phyloP scores from a whole-genome alignment of 2,888 invertebrate species.

The Ophraella communa region DNA sequence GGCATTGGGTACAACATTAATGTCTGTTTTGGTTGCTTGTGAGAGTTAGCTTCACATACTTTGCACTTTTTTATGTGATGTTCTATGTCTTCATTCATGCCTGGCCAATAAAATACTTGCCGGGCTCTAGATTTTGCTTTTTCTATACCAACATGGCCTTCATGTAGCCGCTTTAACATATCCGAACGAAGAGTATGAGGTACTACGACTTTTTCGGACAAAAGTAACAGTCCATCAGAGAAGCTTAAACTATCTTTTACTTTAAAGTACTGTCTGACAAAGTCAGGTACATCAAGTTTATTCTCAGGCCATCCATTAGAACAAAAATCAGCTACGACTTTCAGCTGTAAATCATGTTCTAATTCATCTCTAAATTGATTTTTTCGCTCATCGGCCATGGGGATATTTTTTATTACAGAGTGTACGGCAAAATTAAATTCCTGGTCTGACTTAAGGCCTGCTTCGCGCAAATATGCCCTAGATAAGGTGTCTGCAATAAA shows the following conservation, averaged over 20 bases:
- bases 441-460: slow-evolving; percentile 8
- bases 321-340: not conserved
- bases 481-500: slow-evolving; percentile 41
- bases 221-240: not conserved
- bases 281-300: not conserved
- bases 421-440: slow-evolving; percentile 34
- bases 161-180: not conserved
- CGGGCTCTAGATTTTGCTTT: no score
- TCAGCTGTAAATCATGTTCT: not conserved
- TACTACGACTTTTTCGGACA: not conserved
- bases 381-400: slow-evolving; percentile 35
- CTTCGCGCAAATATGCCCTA: slow-evolving; percentile 30
- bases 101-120: not conserved
- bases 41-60: not conserved
- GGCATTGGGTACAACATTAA: not conserved
- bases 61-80: not conserved
- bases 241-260: not conserved
- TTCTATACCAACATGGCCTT: no score
- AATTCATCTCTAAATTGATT: slow-evolving; percentile 33
- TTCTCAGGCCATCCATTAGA: not conserved
- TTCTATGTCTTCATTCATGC: not conserved
- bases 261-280: not conserved
- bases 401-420: slow-evolving; percentile 33
- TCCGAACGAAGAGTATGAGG: not conserved
- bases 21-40: not conserved